Base-by-base conservation (phyloP, 2,113 vertebrate species). In the Pelecanus crispus region DNA sequence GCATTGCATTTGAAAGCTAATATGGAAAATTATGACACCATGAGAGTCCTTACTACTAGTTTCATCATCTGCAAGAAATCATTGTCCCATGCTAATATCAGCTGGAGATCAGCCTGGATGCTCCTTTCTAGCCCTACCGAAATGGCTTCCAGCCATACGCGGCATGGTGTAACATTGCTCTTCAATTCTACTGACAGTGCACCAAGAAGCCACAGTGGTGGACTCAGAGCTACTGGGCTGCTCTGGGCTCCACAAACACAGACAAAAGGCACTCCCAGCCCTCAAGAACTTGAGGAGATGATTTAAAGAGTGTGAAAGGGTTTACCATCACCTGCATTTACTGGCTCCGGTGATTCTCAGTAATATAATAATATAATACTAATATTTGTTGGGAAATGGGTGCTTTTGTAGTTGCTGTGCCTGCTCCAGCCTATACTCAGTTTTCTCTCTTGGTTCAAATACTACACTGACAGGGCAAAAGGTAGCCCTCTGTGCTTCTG, bases 101-200 rank as follows among this genome's bases (percentile, higher is more conserved):
- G 82, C n/a, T 14, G 1, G 49, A 86, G 79, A 83, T 66, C 31
- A 83, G 83, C 50, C 45, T 50, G 91, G 72, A 15, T 66, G 89
- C 28, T 91, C 42, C 75, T 55, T 10, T 36, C 75, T 2, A 55
- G 63, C 55, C 63, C 59, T 56, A 4, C 56, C 2, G 7, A 44
- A 34, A n/a, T 2, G 17, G 53, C 32, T 61, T 29, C 73, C 81
- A 91, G 88, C 66, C 36, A 5, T 12, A 16, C 1, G 1, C 26
- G 0, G 0, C 32, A 15, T 34, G 81, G 44, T 4, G 7, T 20
- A 55, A 71, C 45, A 8, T 1, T 0, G 1, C 73, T 87, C 70
- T 25, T 38, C 68, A 9, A 7, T 26, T 11, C 73, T 58, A 3
- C 1, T 15, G 49, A 40, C 70, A 26, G 50, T 8, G 1, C 56